These are phyloP conservation scores for Rhinolophus ferrumequinum DNA, from an alignment of 2,113 vertebrate species.

Conservation along the genomic window DNA sequence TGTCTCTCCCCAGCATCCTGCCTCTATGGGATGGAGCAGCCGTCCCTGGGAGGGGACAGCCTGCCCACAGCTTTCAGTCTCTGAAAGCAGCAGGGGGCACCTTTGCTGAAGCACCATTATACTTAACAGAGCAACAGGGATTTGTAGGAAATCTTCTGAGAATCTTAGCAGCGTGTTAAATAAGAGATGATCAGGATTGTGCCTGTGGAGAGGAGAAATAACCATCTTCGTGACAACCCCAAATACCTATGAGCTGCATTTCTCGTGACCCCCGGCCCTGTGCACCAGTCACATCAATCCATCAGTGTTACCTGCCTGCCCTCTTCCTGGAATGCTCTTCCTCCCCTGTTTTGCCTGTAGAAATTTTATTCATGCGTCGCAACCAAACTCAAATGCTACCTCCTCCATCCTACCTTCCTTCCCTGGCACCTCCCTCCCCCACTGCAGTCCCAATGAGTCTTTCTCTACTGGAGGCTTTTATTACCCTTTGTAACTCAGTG, in stretches of 20 bases:
- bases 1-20: neutral
- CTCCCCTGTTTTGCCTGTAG: neutral
- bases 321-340: neutral
- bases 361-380: neutral
- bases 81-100: neutral
- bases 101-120: rapidly evolving
- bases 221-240: rapidly evolving
- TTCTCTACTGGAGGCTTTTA: neutral
- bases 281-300: rapidly evolving
- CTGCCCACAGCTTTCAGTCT: neutral
- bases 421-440: rapidly evolving
- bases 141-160: neutral
- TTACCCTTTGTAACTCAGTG: neutral
- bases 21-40: neutral
- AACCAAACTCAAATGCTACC: neutral
- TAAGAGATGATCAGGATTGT: neutral
- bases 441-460: neutral
- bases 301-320: rapidly evolving
- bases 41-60: too few relatives aligned
- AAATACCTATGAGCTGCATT: rapidly evolving
- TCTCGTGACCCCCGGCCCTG: neutral
- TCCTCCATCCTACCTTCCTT: neutral
- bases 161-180: neutral
- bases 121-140: neutral
- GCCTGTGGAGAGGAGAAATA: neutral